Evolutionary conservation across 2,888 invertebrate species (phyloP), one percentile per base, ranked within the genome.

Genomic region (Lithophane ornitopus): DNA sequence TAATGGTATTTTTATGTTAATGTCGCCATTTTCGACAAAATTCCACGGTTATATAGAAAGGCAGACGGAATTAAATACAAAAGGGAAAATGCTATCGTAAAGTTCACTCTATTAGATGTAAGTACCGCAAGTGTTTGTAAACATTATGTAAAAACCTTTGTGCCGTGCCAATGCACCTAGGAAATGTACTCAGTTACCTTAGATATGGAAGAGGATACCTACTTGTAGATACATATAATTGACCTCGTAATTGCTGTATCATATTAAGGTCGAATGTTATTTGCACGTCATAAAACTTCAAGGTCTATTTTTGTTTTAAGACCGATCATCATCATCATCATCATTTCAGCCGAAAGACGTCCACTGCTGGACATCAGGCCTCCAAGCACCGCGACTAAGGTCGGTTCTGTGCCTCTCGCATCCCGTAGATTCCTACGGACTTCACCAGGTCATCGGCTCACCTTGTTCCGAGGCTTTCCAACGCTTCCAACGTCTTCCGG

Each of bases 1-100:
- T 65, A 65, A 71, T 52, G 41, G 49, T 22, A 19, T 28, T 22
- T 19, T 34, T 56, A 67, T 59, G 70, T 28, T 54, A 80, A 80
- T 69, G n/a, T 41, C 9, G 34, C 19, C 12, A 59, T 70, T 77
- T 73, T 58, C 39, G 70, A 69, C 66, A 63, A 74, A 54, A 58
- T 70, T 81, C 39, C 54, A 34, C 14, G 72, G 44, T 75, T 14
- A 66, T 81, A 70, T 62, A 67, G 52, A 39, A 67, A 66, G n/a
- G 16, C 34, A 70, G 22, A 58, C 62, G n/a, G 26, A 61, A 41
- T 72, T 0, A 11, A 34, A 41, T 34, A 70, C 58, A 73, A 81
- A 61, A 67, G 26, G 26, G 46, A 54, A 67, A 63, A 70, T 70
- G 34, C 28, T 73, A 59, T 73, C 62, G 73, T 81, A 59, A 70